phyloP scores from a whole-genome alignment of 2,797 vertebrate genomes.

The Pteronotus mesoamericanus region DNA sequence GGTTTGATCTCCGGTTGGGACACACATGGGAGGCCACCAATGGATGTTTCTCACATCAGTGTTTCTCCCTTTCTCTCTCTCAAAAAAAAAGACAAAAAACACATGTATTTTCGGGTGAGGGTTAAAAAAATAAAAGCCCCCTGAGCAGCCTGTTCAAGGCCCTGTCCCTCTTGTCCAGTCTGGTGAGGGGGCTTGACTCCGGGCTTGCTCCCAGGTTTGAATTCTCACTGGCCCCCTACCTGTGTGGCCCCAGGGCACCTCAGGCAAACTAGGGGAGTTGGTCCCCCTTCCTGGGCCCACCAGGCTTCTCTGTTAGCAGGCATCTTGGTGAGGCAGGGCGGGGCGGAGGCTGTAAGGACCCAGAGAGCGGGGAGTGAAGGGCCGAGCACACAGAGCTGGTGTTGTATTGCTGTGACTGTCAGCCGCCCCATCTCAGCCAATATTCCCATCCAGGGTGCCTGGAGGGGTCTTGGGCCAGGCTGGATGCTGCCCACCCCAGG shows the following conservation, averaged over 20 bases:
- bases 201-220: rapidly evolving
- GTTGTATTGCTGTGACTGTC: not conserved
- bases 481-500: not conserved
- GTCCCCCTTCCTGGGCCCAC: not conserved
- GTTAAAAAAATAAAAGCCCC: not conserved
- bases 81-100: not conserved
- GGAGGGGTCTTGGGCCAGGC: not conserved
- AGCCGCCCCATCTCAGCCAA: rapidly evolving
- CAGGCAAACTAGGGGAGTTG: not conserved
- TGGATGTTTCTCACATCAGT: not conserved
- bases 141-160: not conserved
- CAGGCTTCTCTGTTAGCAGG: not conserved
- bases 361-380: not conserved
- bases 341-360: not conserved
- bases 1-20: no score
- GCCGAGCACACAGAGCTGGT: not conserved
- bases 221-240: not conserved
- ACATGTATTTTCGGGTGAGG: not conserved
- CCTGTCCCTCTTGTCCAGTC: not conserved
- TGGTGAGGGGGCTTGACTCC: not conserved
- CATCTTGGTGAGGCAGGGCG: rapidly evolving
- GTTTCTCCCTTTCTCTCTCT: not conserved
- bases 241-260: not conserved
- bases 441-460: not conserved
- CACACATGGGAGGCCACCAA: not conserved